Evolutionary conservation across 2,797 vertebrate species (phyloP), one percentile per base, ranked within the genome.

Genomic region (Cyclura pinguis): DNA sequence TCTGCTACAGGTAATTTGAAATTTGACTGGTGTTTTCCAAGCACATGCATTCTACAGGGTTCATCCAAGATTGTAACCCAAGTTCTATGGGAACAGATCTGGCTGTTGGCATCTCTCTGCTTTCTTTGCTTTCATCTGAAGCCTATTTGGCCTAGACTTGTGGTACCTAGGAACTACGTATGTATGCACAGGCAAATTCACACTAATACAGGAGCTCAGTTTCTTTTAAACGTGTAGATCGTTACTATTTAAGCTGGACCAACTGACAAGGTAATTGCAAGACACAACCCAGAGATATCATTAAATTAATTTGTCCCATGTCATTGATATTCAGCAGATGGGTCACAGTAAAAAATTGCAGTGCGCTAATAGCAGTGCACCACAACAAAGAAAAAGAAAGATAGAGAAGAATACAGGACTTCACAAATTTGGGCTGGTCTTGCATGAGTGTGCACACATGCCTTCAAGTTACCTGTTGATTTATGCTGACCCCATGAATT

Each of bases 71-170:
- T 14, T 87, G 78, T 83, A 76, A 87, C 64, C 29, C 18, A 82
- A 76, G 42, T 3, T 86, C n/a, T 82, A 1, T 38, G 2, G 52
- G 35, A 81, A 38, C 38, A 74, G 78, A 86, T 81, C 22, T 50
- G 13, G 2, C 64, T 57, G 52, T 50, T 35, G 69, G 9, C 7
- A 74, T 64, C 74, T 72, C 32, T 38, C 27, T 74, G 1, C 42
- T 89, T 77, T 47, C 59, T 83, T 2, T 72, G 0, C 91, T 96
- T 93, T 93, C 93, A 96, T 93, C 90, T 91, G 27, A 83, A 47
- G 22, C n/a, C 50, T 92, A 67, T 85, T 88, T 82, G 88, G 18
- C 14, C 92, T 84, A 42, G n/a, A 57, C 69, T 32, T 83, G 57
- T 50, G 38, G 84, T 86, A 50, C 0, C 18, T 90, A 88, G 88